phyloP scores from a whole-genome alignment of 2,113 vertebrate species.

The Microtus ochrogaster region DNA sequence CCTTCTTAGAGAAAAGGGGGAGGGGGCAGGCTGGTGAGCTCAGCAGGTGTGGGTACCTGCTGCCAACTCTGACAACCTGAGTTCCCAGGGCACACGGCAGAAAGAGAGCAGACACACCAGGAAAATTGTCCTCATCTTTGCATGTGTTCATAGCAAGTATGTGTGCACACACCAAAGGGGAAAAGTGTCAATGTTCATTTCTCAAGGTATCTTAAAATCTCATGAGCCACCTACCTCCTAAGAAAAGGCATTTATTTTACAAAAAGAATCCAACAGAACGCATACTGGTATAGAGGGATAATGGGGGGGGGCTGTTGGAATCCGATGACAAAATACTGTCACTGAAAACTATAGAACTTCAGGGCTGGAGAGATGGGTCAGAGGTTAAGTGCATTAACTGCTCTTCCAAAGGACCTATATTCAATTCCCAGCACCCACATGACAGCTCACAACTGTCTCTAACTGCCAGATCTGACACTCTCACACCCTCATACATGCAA shows the following conservation, averaged over 20 bases:
- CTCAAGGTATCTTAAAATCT: conserved; percentile 32
- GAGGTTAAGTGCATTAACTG: too few relatives aligned
- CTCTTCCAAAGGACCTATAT: too few relatives aligned
- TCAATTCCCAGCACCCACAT: too few relatives aligned
- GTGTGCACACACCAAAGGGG: not conserved
- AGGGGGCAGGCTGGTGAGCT: not conserved
- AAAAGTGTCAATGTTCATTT: not conserved
- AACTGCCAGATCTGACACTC: too few relatives aligned
- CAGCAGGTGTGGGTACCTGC: not conserved
- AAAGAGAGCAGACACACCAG: not conserved
- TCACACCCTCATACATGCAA: too few relatives aligned
- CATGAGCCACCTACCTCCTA: not conserved
- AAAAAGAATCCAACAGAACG: not conserved
- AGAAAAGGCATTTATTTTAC: conserved; percentile 52
- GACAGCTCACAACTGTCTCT: too few relatives aligned
- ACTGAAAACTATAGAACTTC: not conserved
- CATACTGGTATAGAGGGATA: not conserved
- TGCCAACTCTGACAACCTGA: not conserved
- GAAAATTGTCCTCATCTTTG: not conserved
- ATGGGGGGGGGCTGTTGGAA: fast-evolving
- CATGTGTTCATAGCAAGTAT: not conserved
- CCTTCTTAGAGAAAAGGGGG: not conserved
- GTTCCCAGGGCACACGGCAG: not conserved
- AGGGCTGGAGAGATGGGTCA: too few relatives aligned
- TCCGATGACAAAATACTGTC: not conserved